Evolutionary conservation across 2,113 vertebrate genomes (phyloP), one percentile per base, ranked within the genome.

Genomic region (Pseudorectes ferrugineus): DNA sequence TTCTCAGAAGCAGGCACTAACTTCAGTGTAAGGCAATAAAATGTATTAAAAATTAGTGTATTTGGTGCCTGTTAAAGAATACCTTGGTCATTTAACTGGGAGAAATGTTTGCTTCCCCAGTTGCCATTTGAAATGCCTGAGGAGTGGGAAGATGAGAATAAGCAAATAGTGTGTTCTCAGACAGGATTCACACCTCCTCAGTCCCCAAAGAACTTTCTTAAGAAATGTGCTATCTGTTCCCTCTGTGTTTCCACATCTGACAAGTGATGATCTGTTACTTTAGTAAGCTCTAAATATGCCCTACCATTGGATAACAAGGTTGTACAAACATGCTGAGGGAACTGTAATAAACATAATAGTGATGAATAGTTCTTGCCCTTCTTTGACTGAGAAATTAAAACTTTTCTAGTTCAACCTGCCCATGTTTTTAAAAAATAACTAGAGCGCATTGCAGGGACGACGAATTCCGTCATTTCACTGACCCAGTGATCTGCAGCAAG

Each of bases 161-260:
- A 92, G 93, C 93, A 95, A 81, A 68, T 31, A 82, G 70, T 74
- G 63, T 82, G 59, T 96, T 95, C 87, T 88, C 93, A 96, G 93
- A 88, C 89, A 71, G 49, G 88, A 93, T 96, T 95, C 89, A 83
- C 93, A 95, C 92, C 78, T 92, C 81, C 78, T 82, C 67, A 88
- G 0, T 76, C 59, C 58, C 36, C 16, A 19, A 71, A 93, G 91
- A 77, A 48, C 54, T 94, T 91, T 85, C 87, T 66, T 43, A 73
- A 75, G 81, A 85, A 95, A 88, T 85, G 93, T 89, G 88, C 67
- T 94, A 31, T 89, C 57, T 91, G 54, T 79, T 95, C 89, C 71
- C 77, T 91, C 81, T 83, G 58, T 70, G 61, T 89, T 93, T 85
- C 63, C 84, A 31, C 66, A 74, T 49, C 81, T 95, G 93, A 93